Conservation (phyloP, 2,113 vertebrate species). For the Danionella cerebrum region DNA sequence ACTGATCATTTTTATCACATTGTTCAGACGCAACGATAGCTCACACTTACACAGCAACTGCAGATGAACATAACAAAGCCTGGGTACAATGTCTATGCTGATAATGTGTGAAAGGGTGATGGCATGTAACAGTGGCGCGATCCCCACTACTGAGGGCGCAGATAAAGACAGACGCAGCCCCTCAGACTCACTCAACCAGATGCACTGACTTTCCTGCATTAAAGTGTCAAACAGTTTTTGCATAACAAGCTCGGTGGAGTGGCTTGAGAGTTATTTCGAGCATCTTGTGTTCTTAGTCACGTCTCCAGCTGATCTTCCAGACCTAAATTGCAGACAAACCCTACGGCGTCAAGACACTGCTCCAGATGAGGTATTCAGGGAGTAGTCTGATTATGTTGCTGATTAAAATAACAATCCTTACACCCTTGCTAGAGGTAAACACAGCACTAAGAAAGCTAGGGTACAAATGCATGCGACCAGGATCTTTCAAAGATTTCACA, state of each 20-base stretch:
- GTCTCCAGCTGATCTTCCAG: constrained; percentile 15
- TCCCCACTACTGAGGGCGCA: not conserved
- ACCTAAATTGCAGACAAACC: constrained; percentile 5
- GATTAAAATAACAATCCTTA: constrained; percentile 20
- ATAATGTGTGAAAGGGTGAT: not conserved
- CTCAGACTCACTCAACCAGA: constrained; percentile 44
- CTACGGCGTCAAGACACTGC: constrained; percentile 1
- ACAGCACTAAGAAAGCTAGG: not conserved
- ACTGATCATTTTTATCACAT: not conserved
- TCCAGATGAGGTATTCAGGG: constrained; percentile 21
- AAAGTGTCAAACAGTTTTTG: constrained; percentile 52
- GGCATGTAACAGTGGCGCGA: constrained; percentile 6
- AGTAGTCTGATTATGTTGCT: constrained; percentile 3
- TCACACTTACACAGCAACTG: not conserved
- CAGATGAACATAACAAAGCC: constrained; percentile 10
- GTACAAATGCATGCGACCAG: too few species aligned
- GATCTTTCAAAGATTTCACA: too few species aligned
- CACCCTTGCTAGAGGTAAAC: not conserved
- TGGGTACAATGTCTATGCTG: not conserved
- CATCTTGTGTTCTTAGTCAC: constrained; percentile 39
- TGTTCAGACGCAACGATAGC: not conserved
- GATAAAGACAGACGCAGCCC: constrained; percentile 35
- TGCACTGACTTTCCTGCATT: constrained; percentile 49
- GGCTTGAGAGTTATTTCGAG: constrained; percentile 60
- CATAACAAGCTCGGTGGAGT: constrained; percentile 59